Evolutionary conservation across 2,888 invertebrate genomes (phyloP), one percentile per base, ranked within the genome.

Genomic region (Cryptocheilus praepositus): DNA sequence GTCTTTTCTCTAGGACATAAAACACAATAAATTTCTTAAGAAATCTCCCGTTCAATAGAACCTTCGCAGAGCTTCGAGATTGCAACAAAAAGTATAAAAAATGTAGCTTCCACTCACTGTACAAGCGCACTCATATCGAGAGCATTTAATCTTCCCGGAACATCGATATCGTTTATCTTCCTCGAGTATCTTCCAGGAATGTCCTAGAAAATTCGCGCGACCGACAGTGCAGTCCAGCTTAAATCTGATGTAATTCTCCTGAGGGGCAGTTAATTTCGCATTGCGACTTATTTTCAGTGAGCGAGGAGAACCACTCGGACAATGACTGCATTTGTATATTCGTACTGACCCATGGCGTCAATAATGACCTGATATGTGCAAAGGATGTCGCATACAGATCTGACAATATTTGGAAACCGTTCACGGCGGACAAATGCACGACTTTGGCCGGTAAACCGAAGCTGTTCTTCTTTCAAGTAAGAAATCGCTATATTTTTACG

Each of bases 361-460:
- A 89, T 49, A 88, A 90, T 53, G 91, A 91, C 21, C 80, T 89
- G 28, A 84, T 93, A 18, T 91, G 89, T 74, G 91, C 91, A 0
- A 87, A 84, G 45, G 92, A 93, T 75, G 89, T 85, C 13, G 87
- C 88, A 3, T 90, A 91, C 65, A 85, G 87, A 18, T 83, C 90
- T 0, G 90, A 91, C n/a, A 83, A 79, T 1, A 85, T 93, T 19
- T 90, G 91, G 89, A 86, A 86, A 55, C 89, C 89, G 15, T 92
- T 93, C 77, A 91, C 91, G n/a, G 90, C 90, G 1, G 89, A 91
- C 63, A 88, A 83, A 19, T 92, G 92, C 76, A 83, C 80, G 49
- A 83, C 90, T 4, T 85, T 93, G 13, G 90, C 90, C 57, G 92
- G 92, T 51, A 93, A 93, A 80, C 93, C 93, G 7, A 93, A 93